Evolutionary conservation across 2,888 invertebrate genomes (phyloP).

Genomic region (Amblyjoppa proteus): DNA sequence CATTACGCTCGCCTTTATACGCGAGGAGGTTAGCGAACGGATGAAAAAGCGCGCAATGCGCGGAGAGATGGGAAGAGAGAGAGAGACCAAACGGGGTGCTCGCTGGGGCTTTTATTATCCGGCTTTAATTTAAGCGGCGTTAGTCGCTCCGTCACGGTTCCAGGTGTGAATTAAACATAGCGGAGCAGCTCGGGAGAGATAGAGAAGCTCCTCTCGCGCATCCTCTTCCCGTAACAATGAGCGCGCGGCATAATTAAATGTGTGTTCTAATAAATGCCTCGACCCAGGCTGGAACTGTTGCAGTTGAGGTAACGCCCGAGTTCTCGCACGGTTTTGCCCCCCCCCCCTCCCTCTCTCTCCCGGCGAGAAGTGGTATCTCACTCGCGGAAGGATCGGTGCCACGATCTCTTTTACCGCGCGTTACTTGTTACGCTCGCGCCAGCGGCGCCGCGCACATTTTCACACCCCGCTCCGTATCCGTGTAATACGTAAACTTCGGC

Average conservation of each 20-base stretch:
- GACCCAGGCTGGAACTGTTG: constrained; percentile 50
- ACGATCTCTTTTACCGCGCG: constrained; percentile 63
- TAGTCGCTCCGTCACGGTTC: constrained; percentile 82
- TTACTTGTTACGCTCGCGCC: constrained; percentile 30
- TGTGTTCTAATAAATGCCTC: constrained; percentile 82
- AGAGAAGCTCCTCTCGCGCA: constrained; percentile 27
- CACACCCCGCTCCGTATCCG: constrained; percentile 47
- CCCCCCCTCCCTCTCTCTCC: not conserved
- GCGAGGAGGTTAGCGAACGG: constrained; percentile 33
- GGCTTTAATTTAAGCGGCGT: constrained; percentile 84
- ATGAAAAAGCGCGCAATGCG: constrained; percentile 60
- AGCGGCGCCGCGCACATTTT: constrained; percentile 17
- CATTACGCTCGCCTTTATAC: constrained; percentile 48
- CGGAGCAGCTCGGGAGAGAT: not conserved
- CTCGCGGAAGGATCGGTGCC: constrained; percentile 67
- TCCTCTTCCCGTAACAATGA: constrained; percentile 75
- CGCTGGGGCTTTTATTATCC: constrained; percentile 82
- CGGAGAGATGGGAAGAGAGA: not conserved
- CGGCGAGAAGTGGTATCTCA: constrained; percentile 48
- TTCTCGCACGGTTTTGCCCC: not conserved
- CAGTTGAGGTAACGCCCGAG: constrained; percentile 33
- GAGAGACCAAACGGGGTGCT: constrained; percentile 43
- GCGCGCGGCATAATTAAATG: constrained; percentile 81
- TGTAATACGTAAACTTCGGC: constrained; percentile 73
- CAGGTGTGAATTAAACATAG: constrained; percentile 83